phyloP scores from a whole-genome alignment of 2,888 invertebrate genomes.

The Seira sanloemensis region DNA sequence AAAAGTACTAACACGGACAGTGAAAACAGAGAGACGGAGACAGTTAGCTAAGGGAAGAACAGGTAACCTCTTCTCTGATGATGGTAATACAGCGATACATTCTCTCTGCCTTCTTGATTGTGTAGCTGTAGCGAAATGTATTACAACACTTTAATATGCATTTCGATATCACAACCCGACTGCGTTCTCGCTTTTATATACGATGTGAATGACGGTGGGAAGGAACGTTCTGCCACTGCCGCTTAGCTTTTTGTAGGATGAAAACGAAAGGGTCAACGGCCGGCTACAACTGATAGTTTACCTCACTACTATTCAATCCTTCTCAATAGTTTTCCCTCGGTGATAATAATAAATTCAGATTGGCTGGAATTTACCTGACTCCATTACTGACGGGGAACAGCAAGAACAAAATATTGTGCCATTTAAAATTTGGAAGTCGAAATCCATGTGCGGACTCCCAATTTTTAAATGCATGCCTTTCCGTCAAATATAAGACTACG shows the following conservation, averaged over 20 bases:
- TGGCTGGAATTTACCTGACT: too few species aligned
- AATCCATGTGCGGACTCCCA: too few species aligned
- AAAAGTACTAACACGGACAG: slow-evolving; percentile 24
- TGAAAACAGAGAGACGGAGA: slow-evolving; percentile 27
- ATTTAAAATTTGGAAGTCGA: too few species aligned
- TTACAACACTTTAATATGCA: slow-evolving; percentile 33
- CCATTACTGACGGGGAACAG: too few species aligned
- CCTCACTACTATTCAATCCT: too few species aligned
- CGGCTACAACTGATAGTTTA: slow-evolving; percentile 40
- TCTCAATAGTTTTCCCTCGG: too few species aligned
- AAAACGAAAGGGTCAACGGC: slow-evolving; percentile 51
- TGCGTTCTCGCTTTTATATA: neutral
- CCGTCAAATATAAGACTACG: too few species aligned
- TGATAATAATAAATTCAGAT: too few species aligned
- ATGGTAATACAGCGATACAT: neutral
- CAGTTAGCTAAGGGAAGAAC: neutral
- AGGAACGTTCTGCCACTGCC: neutral
- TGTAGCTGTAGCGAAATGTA: neutral
- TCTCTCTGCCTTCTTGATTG: neutral
- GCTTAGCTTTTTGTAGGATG: slow-evolving; percentile 33
- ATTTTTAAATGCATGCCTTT: too few species aligned
- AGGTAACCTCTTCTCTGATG: neutral
- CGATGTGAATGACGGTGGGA: slow-evolving; percentile 28
- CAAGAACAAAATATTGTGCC: too few species aligned
- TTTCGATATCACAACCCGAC: slow-evolving; percentile 21